Evolutionary conservation across 2,113 vertebrate genomes (phyloP), one percentile per base, ranked within the genome.

Genomic region (Macroglossus sobrinus): DNA sequence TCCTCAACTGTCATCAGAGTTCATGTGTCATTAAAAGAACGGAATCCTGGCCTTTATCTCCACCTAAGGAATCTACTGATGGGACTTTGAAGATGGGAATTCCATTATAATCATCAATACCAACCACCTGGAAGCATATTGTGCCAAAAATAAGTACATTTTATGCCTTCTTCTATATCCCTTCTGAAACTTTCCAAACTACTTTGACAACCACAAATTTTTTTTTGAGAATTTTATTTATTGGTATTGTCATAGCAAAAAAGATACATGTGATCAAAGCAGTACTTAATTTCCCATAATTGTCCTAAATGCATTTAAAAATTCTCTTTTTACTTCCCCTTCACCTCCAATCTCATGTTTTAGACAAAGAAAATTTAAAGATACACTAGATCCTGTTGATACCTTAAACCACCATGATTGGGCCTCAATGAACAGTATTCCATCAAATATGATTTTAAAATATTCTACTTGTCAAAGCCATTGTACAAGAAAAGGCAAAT

Each of bases 31-130:
- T 78, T 92, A 95, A 93, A 18, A 76, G 55, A 89, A 91, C 89
- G 57, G 53, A 95, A 89, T 89, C 43, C 15, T 94, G 63, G n/a
- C 24, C 50, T 97, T 94, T 38, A 33, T 38, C 40, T 79, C 71
- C 21, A 89, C 47, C 71, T 78, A 43, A 59, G 64, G 91, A 80
- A 38, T 15, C 16, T 59, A 47, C 47, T 84, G 30, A n/a, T 87
- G 55, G 76, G 16, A 82, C 33, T 86, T 33, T 80, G 69, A 97
- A 84, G 61, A 84, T 40, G n/a, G 35, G 33, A 86, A 87, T 33
- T 76, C 55, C 16, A 71, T 9, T 91, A 45, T 4, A 91, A 71
- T 81, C 57, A 89, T 64, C 43, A 93, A 47, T 22, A 87, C 16
- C 35, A 82, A 95, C 33, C 71, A 79, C 35, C 22, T 79, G 38